Conservation (phyloP, 2,113 vertebrate genomes). For the Austrofundulus limnaeus region DNA sequence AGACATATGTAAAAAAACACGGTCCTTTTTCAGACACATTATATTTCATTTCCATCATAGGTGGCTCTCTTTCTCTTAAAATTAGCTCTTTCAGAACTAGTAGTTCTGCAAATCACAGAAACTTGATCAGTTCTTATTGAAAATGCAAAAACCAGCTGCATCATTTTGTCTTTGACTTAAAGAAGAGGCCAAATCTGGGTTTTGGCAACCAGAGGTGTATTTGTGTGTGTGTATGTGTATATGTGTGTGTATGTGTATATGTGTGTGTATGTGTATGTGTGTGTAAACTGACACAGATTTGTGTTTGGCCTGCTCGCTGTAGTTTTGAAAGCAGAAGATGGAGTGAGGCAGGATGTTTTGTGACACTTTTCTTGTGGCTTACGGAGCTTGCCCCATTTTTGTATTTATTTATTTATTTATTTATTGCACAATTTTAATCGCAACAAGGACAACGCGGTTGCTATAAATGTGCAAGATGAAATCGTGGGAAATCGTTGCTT, state of each 20-base stretch:
- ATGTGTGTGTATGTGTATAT: constrained; percentile 10
- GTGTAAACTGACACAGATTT: constrained; percentile 20
- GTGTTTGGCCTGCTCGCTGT: constrained; percentile 27
- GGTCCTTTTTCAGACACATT: background rate
- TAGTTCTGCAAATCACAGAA: constrained; percentile 13
- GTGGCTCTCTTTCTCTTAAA: background rate
- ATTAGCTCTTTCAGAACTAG: constrained; percentile 1
- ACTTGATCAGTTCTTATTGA: constrained; percentile 32
- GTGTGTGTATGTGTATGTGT: constrained; percentile 13
- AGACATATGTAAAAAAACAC: background rate
- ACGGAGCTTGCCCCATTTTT: background rate
- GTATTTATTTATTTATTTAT: too few relatives aligned
- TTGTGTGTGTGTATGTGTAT: constrained; percentile 13
- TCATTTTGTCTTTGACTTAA: constrained; percentile 50
- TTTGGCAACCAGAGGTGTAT: constrained; percentile 50
- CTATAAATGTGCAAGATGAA: background rate
- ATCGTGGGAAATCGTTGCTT: background rate
- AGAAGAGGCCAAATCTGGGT: constrained; percentile 60
- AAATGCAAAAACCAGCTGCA: constrained; percentile 64
- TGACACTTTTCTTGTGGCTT: constrained; percentile 20
- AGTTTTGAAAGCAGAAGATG: constrained; percentile 26
- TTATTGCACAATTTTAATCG: constrained; percentile 27
- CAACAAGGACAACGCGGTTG: background rate
- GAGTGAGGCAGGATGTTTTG: constrained; percentile 21
- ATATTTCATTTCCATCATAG: background rate